Conservation (phyloP, 1,140 invertebrate genomes). For the Archivesica marissinica region DNA sequence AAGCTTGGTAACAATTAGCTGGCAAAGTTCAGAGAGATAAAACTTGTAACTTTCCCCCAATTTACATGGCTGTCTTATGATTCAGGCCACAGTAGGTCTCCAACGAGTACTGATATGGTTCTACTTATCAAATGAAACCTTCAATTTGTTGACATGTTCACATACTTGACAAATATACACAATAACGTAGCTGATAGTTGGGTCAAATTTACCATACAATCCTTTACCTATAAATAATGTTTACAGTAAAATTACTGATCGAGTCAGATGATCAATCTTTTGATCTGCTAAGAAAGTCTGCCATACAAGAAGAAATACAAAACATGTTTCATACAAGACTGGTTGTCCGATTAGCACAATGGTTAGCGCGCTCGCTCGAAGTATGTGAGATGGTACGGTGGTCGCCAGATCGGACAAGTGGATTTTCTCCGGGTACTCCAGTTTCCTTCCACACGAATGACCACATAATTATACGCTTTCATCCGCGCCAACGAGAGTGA, state of each 20-base stretch:
- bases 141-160: slow-evolving; percentile 22
- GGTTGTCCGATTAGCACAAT: too few relatives aligned
- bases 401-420: too few relatives aligned
- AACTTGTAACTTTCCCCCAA: slow-evolving; percentile 38
- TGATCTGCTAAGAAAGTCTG: background rate
- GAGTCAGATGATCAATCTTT: background rate
- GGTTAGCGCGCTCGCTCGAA: too few relatives aligned
- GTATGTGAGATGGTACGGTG: too few relatives aligned
- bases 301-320: too few relatives aligned
- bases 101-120: slow-evolving; percentile 15
- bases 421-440: too few relatives aligned
- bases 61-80: slow-evolving; percentile 26
- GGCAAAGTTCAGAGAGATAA: slow-evolving; percentile 27
- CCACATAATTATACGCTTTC: too few relatives aligned
- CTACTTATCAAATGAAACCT: background rate
- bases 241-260: too few relatives aligned
- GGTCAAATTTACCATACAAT: slow-evolving; percentile 34
- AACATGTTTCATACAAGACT: too few relatives aligned
- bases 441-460: too few relatives aligned
- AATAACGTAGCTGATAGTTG: slow-evolving; percentile 11
- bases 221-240: slow-evolving; percentile 7
- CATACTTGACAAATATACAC: slow-evolving; percentile 14
- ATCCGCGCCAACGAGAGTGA: too few relatives aligned
- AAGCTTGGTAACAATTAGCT: slow-evolving; percentile 24
- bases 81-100: slow-evolving; percentile 41